These are phyloP conservation scores for Gymnothorax javanicus DNA, from an alignment of 2,797 vertebrate genomes.

Conservation along the genomic window DNA sequence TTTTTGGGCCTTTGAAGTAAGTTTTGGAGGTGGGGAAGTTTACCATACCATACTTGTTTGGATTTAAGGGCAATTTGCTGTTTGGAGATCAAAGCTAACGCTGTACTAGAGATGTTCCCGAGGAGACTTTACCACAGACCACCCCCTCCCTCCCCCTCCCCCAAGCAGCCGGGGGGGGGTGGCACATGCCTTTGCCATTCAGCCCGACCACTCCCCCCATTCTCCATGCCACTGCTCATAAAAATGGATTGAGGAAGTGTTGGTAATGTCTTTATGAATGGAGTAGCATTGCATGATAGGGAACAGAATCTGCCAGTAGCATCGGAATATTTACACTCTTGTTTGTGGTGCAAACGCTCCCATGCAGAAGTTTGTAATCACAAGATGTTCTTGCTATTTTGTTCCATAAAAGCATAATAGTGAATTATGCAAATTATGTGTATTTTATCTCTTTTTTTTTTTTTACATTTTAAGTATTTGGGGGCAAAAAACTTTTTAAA, in stretches of 20 bases:
- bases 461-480: too few species aligned
- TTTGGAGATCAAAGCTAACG: slow-evolving; percentile 92
- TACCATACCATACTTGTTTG: slow-evolving; percentile 81
- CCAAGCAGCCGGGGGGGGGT: slow-evolving; percentile 76
- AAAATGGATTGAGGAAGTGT: slow-evolving; percentile 99
- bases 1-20: slow-evolving; percentile 63
- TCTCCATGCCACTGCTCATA: slow-evolving; percentile 95
- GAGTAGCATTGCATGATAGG: slow-evolving; percentile 90
- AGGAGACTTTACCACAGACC: slow-evolving; percentile 90
- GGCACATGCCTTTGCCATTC: slow-evolving; percentile 90
- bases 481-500: too few species aligned
- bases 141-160: slow-evolving; percentile 72
- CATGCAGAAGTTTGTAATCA: slow-evolving; percentile 58
- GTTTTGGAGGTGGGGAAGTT: neutral
- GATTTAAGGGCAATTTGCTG: slow-evolving; percentile 92
- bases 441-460: too few species aligned
- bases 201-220: slow-evolving; percentile 91
- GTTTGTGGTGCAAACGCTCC: slow-evolving; percentile 61
- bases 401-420: too few species aligned
- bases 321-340: slow-evolving; percentile 57
- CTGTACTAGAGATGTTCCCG: slow-evolving; percentile 95
- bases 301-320: slow-evolving; percentile 85
- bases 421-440: too few species aligned
- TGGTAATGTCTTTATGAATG: slow-evolving; percentile 99
- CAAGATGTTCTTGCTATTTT: too few species aligned